phyloP scores from a whole-genome alignment of 2,797 vertebrate genomes.

The Halcyon badia region DNA sequence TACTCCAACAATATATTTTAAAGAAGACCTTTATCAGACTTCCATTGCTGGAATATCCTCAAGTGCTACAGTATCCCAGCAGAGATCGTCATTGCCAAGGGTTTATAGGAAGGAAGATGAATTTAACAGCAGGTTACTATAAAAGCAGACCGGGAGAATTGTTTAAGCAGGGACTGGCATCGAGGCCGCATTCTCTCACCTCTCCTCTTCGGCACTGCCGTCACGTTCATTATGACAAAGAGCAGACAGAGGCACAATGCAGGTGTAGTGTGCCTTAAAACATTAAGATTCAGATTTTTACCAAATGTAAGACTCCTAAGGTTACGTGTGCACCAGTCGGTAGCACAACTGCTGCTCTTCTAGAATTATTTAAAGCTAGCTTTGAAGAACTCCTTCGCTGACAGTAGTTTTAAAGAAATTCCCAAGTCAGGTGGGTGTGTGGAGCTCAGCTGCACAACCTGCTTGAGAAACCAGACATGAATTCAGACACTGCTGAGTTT shows the following conservation, averaged over 20 bases:
- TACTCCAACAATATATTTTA: background rate
- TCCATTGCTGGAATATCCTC: background rate
- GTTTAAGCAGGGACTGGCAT: background rate
- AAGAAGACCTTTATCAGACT: background rate
- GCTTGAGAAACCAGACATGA: background rate
- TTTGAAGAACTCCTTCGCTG: background rate
- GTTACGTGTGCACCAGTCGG: background rate
- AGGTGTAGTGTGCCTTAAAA: background rate
- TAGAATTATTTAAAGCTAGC: background rate
- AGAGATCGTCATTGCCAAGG: background rate
- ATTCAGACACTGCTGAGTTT: background rate
- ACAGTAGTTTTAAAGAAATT: background rate
- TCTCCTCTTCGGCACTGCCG: background rate
- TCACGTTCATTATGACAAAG: background rate
- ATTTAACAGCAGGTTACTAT: background rate
- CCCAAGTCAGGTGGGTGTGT: fast-evolving
- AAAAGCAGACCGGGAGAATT: background rate
- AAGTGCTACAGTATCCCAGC: background rate
- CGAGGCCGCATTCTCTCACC: background rate
- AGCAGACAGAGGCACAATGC: background rate
- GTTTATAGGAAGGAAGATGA: background rate
- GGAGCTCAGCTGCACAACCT: background rate
- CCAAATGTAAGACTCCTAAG: background rate
- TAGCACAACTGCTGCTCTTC: background rate
- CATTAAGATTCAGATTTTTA: background rate